phyloP scores from a whole-genome alignment of 2,888 invertebrate species.

The Iphiclides podalirius region DNA sequence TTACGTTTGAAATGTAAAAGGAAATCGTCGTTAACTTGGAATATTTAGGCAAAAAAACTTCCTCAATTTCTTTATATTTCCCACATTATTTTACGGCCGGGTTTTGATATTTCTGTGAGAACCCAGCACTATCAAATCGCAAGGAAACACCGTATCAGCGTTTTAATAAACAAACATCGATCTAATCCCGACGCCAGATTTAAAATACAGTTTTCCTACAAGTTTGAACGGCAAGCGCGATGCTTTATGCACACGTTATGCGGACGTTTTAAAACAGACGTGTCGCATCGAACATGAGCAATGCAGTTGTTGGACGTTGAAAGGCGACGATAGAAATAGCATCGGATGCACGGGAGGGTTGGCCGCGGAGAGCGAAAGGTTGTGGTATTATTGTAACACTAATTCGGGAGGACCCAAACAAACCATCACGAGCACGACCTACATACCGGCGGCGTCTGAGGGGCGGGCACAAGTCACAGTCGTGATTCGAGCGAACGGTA shows the following conservation, averaged over 20 bases:
- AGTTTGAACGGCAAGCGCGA: no score
- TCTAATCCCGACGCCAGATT: no score
- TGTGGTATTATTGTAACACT: slow-evolving; percentile 73
- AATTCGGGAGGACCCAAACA: slow-evolving; percentile 77
- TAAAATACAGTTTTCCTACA: no score
- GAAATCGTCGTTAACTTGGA: no score
- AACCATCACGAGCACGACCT: slow-evolving; percentile 75
- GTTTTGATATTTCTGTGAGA: no score
- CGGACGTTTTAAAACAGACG: neutral
- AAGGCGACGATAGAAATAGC: slow-evolving; percentile 52
- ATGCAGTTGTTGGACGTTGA: slow-evolving; percentile 43
- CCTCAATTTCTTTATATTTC: no score
- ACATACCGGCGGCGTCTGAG: slow-evolving; percentile 68
- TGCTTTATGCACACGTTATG: no score
- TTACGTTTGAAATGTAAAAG: no score
- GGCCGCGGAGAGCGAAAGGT: slow-evolving; percentile 59
- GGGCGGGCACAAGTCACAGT: slow-evolving; percentile 52
- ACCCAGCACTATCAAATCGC: neutral
- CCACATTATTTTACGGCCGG: no score
- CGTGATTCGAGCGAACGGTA: slow-evolving; percentile 61
- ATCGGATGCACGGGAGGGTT: slow-evolving; percentile 30
- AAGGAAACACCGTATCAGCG: neutral
- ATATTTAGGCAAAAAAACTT: no score
- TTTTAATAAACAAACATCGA: no score
- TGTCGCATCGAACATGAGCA: slow-evolving; percentile 3